phyloP scores from a whole-genome alignment of 92 coral and sea anemone genomes.

The Blastomussa wellsi region DNA sequence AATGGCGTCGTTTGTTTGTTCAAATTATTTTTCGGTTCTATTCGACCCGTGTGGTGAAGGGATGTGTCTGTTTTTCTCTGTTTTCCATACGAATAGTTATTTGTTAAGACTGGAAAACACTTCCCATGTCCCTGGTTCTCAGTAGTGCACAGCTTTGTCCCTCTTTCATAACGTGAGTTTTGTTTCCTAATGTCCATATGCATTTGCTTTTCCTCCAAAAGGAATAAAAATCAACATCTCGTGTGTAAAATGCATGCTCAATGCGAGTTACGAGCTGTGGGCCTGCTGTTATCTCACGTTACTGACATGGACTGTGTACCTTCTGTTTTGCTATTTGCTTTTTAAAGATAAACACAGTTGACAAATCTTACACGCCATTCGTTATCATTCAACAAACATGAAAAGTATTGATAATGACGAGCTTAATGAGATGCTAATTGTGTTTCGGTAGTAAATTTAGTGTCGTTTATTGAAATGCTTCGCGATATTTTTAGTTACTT shows the following conservation, averaged over 20 bases:
- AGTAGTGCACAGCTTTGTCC: not conserved
- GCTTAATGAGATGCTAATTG: slow-evolving; percentile 25
- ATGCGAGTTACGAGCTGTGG: not conserved
- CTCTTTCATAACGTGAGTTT: not conserved
- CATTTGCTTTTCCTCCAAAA: not conserved
- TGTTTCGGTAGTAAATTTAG: not conserved
- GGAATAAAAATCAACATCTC: not conserved
- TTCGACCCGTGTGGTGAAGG: not conserved
- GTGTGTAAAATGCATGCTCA: not conserved
- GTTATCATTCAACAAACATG: slow-evolving; percentile 7
- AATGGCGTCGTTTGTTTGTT: not conserved
- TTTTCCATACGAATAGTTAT: not conserved
- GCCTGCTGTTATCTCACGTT: slow-evolving; percentile 2
- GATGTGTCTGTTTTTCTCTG: not conserved
- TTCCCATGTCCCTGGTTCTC: slow-evolving; percentile 1
- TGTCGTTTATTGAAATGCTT: slow-evolving; percentile 2
- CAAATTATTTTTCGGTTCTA: not conserved
- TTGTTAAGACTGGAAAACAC: slow-evolving; percentile 20
- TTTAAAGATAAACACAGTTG: slow-evolving; percentile 20
- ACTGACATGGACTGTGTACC: slow-evolving; percentile 14
- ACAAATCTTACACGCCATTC: slow-evolving; percentile 22
- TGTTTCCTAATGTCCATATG: slow-evolving; percentile 21
- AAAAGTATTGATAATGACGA: not conserved
- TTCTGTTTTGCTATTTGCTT: slow-evolving; percentile 7
- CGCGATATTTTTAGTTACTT: not conserved